phyloP scores from a whole-genome alignment of 2,888 invertebrate species.

The Baccha elongata region DNA sequence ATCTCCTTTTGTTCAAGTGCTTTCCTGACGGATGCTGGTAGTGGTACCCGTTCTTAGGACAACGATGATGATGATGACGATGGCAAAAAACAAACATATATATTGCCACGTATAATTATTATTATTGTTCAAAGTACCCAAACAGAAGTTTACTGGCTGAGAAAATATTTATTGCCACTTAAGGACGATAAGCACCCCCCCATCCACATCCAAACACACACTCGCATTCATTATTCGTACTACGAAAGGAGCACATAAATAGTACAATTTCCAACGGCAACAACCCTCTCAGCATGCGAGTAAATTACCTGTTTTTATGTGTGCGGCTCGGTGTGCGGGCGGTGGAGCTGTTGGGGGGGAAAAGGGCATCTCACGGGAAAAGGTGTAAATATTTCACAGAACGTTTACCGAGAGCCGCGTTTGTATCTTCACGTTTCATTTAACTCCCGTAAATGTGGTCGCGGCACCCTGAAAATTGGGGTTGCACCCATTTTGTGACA shows the following conservation, averaged over 20 bases:
- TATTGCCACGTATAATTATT: constrained; percentile 50
- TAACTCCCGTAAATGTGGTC: constrained; percentile 71
- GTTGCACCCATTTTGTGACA: constrained; percentile 67
- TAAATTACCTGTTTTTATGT: constrained; percentile 62
- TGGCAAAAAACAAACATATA: constrained; percentile 14
- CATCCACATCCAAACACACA: neutral
- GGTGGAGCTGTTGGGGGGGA: too few relatives aligned
- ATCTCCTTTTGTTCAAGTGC: constrained; percentile 30
- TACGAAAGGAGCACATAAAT: constrained; percentile 23
- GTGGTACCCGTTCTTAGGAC: neutral
- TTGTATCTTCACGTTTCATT: constrained; percentile 73
- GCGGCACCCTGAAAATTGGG: constrained; percentile 65
- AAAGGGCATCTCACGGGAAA: constrained; percentile 12
- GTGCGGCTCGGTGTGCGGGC: neutral
- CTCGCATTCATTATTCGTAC: neutral
- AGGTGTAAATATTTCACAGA: constrained; percentile 73
- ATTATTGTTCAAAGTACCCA: constrained; percentile 68
- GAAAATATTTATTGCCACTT: constrained; percentile 73
- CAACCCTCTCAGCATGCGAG: constrained; percentile 9
- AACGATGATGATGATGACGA: constrained; percentile 1
- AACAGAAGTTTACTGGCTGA: constrained; percentile 71
- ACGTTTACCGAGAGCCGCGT: constrained; percentile 63
- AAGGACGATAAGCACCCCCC: constrained; percentile 56
- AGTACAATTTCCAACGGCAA: constrained; percentile 50
- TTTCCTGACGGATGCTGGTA: constrained; percentile 1